Evolutionary conservation across 37 sponge, comb jelly and placozoan species (phyloP).

Genomic region (Bolinopsis microptera): DNA sequence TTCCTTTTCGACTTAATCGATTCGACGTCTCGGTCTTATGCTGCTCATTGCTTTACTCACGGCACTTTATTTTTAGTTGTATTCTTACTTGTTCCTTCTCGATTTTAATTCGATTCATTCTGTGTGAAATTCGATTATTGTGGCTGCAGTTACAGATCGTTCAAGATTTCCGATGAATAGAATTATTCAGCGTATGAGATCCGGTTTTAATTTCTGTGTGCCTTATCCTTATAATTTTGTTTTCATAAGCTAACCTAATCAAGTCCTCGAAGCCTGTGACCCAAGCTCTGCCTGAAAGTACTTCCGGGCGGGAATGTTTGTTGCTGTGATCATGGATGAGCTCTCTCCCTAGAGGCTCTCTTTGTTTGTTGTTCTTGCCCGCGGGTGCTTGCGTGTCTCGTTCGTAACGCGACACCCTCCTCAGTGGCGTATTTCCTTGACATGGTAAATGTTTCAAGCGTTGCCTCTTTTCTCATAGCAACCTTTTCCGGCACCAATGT

Average conservation of each 20-base stretch:
- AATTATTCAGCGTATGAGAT: not conserved
- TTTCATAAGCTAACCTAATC: not conserved
- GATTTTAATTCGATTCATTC: no score
- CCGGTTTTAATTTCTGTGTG: not conserved
- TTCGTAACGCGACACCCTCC: not conserved
- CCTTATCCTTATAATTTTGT: not conserved
- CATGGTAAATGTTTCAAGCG: not conserved
- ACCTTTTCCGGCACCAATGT: no score
- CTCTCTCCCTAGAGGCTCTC: not conserved
- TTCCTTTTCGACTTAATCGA: not conserved
- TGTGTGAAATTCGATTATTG: not conserved
- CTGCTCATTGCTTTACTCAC: no score
- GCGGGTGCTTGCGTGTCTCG: not conserved
- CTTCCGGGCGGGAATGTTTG: not conserved
- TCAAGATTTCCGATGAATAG: not conserved
- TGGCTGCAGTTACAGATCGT: not conserved
- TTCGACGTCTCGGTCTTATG: no score
- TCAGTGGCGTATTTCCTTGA: not conserved
- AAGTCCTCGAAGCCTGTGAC: not conserved
- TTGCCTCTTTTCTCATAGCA: no score
- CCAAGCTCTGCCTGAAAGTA: not conserved
- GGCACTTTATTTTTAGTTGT: no score
- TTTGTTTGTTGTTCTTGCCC: not conserved
- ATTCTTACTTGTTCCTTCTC: no score
- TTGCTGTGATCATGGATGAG: not conserved